Evolutionary conservation across 2,113 vertebrate species (phyloP).

Genomic region (Chrysochloris asiatica): DNA sequence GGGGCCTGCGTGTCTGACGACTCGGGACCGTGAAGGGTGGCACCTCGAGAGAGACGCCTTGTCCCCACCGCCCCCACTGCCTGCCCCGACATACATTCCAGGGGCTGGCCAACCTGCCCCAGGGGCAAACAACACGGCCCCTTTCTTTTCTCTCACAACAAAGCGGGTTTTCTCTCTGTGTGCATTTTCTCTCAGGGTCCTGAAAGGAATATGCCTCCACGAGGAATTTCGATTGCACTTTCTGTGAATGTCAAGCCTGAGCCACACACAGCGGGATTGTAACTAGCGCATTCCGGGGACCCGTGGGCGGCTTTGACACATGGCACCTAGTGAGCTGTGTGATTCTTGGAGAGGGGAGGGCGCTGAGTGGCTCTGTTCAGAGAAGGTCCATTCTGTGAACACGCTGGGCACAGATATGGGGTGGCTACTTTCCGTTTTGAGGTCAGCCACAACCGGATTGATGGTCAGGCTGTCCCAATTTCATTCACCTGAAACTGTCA

Average conservation of each 20-base stretch:
- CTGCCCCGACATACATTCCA: background rate
- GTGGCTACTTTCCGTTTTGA: no score
- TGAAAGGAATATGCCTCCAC: conserved; percentile 78
- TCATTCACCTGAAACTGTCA: no score
- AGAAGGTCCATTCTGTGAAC: no score
- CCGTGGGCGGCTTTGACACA: conserved; percentile 69
- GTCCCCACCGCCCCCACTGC: no score
- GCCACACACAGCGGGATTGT: conserved; percentile 74
- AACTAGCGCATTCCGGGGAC: conserved; percentile 71
- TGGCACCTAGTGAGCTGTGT: background rate
- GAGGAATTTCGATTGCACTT: conserved; percentile 79
- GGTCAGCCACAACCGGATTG: no score
- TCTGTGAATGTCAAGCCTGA: conserved; percentile 69
- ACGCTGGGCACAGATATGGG: fast-evolving
- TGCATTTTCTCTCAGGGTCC: conserved; percentile 32
- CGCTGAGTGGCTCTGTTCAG: background rate
- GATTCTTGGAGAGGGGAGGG: background rate
- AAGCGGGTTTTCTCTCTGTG: conserved; percentile 68
- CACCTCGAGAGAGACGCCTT: background rate
- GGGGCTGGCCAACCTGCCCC: conserved; percentile 40
- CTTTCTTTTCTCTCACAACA: no score
- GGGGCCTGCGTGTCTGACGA: no score
- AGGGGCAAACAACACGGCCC: conserved; percentile 22
- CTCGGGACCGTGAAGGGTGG: background rate
- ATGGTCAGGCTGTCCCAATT: no score